Conservation (phyloP, 2,113 vertebrate genomes). For the Pelvicachromis taeniatus region DNA sequence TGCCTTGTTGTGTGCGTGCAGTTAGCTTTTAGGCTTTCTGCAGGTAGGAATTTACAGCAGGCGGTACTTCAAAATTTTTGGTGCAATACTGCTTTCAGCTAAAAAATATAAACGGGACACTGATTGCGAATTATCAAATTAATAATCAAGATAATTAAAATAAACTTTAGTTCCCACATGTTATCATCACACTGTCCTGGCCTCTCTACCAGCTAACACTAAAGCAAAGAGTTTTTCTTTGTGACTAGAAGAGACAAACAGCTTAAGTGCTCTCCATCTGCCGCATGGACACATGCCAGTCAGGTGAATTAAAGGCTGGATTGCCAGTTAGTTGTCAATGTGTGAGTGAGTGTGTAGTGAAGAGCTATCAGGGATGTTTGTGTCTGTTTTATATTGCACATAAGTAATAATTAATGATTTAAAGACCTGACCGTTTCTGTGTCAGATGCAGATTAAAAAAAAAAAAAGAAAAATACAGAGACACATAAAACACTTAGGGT, state of each 20-base stretch:
- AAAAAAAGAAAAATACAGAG: neutral
- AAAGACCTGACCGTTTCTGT: neutral
- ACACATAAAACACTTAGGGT: slow-evolving; percentile 7
- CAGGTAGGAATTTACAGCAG: neutral
- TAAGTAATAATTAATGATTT: neutral
- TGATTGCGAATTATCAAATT: neutral
- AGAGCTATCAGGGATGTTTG: neutral
- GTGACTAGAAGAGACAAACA: neutral
- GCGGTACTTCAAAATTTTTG: neutral
- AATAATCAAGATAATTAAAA: neutral
- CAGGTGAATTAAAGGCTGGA: neutral
- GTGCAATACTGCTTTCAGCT: neutral
- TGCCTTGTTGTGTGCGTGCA: neutral
- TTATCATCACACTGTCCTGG: neutral
- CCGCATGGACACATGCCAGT: neutral
- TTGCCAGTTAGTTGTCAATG: neutral
- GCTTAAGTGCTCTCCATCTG: neutral
- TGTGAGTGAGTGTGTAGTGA: neutral
- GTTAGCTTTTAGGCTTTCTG: neutral
- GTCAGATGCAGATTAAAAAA: neutral
- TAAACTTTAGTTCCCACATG: neutral
- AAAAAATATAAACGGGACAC: neutral
- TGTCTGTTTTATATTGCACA: neutral
- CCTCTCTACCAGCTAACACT: neutral
- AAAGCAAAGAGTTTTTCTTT: neutral